These are phyloP conservation scores for Leptinotarsa texana DNA, from an alignment of 1,140 invertebrate genomes.

Conservation along the genomic window DNA sequence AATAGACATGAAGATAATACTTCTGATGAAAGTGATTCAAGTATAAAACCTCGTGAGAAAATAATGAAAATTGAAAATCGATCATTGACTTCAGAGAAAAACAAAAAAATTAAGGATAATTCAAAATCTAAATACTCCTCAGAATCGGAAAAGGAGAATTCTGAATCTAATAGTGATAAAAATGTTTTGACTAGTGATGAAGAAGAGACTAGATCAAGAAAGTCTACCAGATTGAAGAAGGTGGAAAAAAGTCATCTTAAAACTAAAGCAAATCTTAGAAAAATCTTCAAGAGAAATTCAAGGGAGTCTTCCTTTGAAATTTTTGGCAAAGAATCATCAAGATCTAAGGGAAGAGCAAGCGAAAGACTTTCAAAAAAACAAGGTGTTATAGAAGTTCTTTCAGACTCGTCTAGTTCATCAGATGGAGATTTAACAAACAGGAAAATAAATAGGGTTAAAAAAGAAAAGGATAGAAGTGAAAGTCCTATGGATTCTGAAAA, in stretches of 20 bases:
- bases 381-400: conserved; percentile 22
- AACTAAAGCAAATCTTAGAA: not conserved
- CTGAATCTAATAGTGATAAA: conserved; percentile 23
- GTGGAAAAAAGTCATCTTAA: not conserved
- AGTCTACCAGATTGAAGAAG: not conserved
- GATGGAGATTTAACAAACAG: conserved; percentile 25
- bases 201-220: conserved; percentile 5
- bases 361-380: conserved; percentile 3
- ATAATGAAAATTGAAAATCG: not conserved
- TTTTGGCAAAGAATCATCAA: too few species aligned
- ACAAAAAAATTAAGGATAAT: not conserved
- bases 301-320: not conserved
- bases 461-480: too few species aligned
- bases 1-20: conserved; percentile 3
- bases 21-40: not conserved
- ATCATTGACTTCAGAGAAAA: not conserved
- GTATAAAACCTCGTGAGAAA: not conserved
- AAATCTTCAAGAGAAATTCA: conserved; percentile 18
- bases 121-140: conserved; percentile 5
- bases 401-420: conserved; percentile 27
- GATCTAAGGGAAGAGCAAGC: conserved; percentile 8
- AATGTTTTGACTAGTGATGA: conserved; percentile 7
- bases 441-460: conserved; percentile 1
- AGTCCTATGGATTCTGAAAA: conserved; percentile 18
- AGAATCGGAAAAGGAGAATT: conserved; percentile 22